Conservation (phyloP, 2,797 vertebrate genomes). For the Monodelphis domestica region DNA sequence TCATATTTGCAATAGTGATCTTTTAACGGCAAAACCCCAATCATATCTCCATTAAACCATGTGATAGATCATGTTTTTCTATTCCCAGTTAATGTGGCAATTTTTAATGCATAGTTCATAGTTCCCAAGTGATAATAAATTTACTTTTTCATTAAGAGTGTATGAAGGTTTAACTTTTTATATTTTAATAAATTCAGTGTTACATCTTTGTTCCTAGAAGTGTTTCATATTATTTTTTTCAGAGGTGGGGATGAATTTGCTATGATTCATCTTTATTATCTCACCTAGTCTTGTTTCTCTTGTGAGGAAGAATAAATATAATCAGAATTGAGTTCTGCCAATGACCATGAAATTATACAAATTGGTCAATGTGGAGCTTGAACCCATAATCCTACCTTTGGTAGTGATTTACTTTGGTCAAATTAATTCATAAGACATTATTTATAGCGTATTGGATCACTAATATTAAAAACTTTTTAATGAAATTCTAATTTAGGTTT, state of each 20-base stretch:
- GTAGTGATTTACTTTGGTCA: constrained; percentile 26
- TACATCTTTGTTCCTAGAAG: constrained; percentile 29
- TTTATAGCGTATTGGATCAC: constrained; percentile 7
- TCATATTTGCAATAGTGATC: no score
- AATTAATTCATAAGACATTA: constrained; percentile 24
- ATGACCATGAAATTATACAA: constrained; percentile 22
- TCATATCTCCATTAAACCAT: no score
- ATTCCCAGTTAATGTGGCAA: constrained; percentile 5
- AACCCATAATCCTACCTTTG: constrained; percentile 13
- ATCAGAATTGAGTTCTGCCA: constrained; percentile 3
- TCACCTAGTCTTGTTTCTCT: neutral
- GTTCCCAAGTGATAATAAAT: constrained; percentile 12
- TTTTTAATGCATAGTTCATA: constrained; percentile 15
- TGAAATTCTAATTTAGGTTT: constrained; percentile 36
- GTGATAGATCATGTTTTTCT: no score
- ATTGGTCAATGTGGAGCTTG: constrained; percentile 19
- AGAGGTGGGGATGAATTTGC: neutral
- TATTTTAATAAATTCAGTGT: constrained; percentile 40
- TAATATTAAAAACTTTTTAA: constrained; percentile 38
- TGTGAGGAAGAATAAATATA: neutral
- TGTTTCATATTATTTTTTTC: neutral
- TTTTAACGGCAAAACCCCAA: no score
- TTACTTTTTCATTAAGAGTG: constrained; percentile 24
- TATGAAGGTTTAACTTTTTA: constrained; percentile 15
- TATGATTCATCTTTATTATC: neutral